Percentiles rank a stretch among this genome's conserved stretches.
phyloP scores from a whole-genome alignment of 2,888 invertebrate species.

The Ametastegia equiseti region DNA sequence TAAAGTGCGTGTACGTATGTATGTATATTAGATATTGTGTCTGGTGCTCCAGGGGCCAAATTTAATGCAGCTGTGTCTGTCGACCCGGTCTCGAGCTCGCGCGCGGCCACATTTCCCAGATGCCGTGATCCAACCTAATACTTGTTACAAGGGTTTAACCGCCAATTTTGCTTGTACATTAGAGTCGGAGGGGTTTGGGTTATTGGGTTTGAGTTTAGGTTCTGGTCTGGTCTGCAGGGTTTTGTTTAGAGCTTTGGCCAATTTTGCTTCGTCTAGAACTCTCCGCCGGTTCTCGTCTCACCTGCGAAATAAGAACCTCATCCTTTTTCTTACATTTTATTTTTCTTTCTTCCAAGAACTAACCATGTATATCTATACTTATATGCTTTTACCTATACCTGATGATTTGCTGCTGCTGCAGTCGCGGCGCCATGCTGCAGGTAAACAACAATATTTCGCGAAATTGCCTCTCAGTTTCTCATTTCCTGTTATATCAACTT shows the following conservation, averaged over 20 bases:
- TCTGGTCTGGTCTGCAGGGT: background rate
- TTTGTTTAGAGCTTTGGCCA: background rate
- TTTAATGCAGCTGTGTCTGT: constrained; percentile 9
- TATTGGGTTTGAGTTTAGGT: background rate
- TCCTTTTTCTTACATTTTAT: too few species aligned
- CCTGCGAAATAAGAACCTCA: background rate
- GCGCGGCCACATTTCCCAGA: constrained; percentile 11
- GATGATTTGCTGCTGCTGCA: background rate
- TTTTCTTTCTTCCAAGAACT: constrained; percentile 1
- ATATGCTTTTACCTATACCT: background rate
- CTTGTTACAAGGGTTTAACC: background rate
- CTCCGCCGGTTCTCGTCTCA: too few species aligned
- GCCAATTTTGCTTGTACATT: constrained; percentile 8
- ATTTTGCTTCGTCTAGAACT: background rate
- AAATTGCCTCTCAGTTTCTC: background rate
- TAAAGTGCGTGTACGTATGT: too few species aligned
- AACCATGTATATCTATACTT: background rate
- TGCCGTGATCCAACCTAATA: constrained; percentile 14
- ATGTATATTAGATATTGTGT: too few species aligned
- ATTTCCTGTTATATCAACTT: background rate
- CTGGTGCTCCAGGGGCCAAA: background rate
- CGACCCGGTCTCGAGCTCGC: too few species aligned
- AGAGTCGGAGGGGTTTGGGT: too few species aligned
- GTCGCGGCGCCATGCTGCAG: background rate
- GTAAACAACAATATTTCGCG: background rate